Conservation (phyloP, 2,113 vertebrate genomes). For the Cheilinus undulatus region DNA sequence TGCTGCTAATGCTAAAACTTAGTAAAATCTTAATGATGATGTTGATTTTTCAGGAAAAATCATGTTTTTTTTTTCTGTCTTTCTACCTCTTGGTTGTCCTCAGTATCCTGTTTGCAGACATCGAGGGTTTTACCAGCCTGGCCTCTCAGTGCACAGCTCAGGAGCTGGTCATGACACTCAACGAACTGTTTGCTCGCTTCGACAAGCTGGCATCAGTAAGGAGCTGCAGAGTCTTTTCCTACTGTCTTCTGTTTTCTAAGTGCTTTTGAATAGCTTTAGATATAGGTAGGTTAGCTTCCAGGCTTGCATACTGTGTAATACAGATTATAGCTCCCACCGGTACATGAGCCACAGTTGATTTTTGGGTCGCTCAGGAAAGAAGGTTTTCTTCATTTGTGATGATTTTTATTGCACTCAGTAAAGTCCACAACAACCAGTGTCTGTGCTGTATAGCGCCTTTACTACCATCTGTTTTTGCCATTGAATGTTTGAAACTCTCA, state of each 20-base stretch:
- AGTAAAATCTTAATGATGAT: neutral
- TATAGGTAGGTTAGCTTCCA: neutral
- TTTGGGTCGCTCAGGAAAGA: too few species aligned
- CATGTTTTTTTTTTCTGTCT: conserved; percentile 7
- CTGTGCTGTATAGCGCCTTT: too few species aligned
- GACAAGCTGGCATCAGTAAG: conserved; percentile 96
- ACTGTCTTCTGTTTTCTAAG: neutral
- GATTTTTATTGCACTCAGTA: too few species aligned
- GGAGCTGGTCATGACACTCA: conserved; percentile 97
- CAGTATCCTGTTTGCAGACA: conserved; percentile 97
- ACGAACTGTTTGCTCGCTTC: conserved; percentile 95
- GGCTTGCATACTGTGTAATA: too few species aligned
- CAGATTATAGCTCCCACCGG: too few species aligned
- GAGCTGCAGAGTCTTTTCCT: neutral
- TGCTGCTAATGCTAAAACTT: neutral
- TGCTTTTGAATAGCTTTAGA: too few species aligned
- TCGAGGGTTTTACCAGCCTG: conserved; percentile 96
- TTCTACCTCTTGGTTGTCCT: conserved; percentile 13
- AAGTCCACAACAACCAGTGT: too few species aligned
- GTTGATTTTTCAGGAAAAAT: neutral
- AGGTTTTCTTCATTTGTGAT: too few species aligned
- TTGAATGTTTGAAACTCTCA: too few species aligned
- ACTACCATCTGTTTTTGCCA: too few species aligned
- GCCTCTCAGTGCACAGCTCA: conserved; percentile 96
- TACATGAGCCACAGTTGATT: too few species aligned